Evolutionary conservation across 2,113 vertebrate genomes (phyloP).

Genomic region (Morone chrysops): DNA sequence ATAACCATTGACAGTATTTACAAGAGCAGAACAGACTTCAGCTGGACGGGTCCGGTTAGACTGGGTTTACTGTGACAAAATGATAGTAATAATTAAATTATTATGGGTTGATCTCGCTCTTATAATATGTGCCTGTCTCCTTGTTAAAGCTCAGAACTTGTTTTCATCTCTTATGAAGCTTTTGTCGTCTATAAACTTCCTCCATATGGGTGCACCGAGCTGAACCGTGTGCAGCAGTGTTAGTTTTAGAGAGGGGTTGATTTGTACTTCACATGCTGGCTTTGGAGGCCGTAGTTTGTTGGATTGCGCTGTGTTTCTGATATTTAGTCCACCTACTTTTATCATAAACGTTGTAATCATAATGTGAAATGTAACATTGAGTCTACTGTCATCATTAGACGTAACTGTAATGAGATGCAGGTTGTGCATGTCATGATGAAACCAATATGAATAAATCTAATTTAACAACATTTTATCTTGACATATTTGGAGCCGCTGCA

Average conservation of each 20-base stretch:
- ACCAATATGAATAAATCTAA: not conserved
- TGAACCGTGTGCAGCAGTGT: not conserved
- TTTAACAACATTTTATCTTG: not conserved
- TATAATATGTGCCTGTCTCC: no score
- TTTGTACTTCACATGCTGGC: not conserved
- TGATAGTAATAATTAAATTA: not conserved
- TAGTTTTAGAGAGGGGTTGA: not conserved
- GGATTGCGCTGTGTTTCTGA: not conserved
- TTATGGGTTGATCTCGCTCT: not conserved
- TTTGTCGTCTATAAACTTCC: not conserved
- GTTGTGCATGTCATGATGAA: not conserved
- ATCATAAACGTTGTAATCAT: not conserved
- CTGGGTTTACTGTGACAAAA: not conserved
- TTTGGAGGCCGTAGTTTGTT: not conserved
- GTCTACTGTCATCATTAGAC: not conserved
- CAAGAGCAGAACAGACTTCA: no score
- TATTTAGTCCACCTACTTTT: not conserved
- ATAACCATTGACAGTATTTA: no score
- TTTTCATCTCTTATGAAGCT: not conserved
- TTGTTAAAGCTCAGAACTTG: not conserved
- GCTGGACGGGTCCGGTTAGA: no score
- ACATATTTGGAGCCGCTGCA: not conserved
- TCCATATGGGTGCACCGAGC: not conserved
- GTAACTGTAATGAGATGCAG: not conserved
- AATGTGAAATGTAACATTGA: not conserved